Evolutionary conservation across 2,888 invertebrate species (phyloP).

Genomic region (Epistrophe eligans): DNA sequence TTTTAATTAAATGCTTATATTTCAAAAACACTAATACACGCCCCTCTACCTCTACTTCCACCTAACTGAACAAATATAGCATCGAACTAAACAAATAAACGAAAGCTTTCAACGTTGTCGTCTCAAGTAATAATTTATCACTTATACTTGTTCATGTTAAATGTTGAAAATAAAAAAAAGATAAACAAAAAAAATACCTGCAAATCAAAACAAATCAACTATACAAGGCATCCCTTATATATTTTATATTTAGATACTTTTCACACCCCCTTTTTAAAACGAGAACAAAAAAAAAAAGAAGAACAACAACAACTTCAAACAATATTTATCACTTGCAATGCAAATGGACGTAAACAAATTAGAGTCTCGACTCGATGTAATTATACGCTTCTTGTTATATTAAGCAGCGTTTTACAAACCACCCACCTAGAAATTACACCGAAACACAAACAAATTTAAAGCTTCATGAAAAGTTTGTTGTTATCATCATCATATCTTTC

Average conservation of each 20-base stretch:
- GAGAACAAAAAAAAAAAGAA: neutral
- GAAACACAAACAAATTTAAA: constrained; percentile 6
- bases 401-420: neutral
- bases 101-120: constrained; percentile 16
- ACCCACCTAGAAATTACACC: neutral
- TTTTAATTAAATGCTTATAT: neutral
- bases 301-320: constrained; percentile 14
- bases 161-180: neutral
- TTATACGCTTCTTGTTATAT: constrained; percentile 9
- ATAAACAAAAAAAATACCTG: neutral
- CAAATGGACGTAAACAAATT: constrained; percentile 41
- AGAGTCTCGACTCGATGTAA: constrained; percentile 39
- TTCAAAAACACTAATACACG: too few relatives aligned
- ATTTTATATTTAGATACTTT: neutral
- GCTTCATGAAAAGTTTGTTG: neutral
- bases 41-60: neutral
- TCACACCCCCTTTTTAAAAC: neutral
- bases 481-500: constrained; percentile 1
- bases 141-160: constrained; percentile 1
- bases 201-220: constrained; percentile 36
- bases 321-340: constrained; percentile 32
- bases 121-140: constrained; percentile 30
- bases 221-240: neutral
- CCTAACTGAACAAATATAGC: constrained; percentile 11
- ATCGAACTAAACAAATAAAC: constrained; percentile 17